Conservation (phyloP, 2,113 vertebrate genomes). For the Spheniscus mendiculus region DNA sequence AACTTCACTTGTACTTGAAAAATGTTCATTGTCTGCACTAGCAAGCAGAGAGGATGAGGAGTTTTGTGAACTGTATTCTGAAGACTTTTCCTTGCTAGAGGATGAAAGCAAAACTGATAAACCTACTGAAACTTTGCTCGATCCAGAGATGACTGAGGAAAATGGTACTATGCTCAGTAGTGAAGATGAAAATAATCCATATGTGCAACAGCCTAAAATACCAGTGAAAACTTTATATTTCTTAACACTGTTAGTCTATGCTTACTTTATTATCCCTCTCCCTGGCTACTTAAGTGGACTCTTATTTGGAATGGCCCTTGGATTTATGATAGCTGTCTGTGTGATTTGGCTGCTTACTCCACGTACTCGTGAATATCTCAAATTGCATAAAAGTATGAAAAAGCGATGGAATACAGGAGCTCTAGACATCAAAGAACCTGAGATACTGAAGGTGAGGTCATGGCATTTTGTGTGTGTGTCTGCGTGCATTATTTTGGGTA, state of each 20-base stretch:
- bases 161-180: constrained; percentile 72
- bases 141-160: constrained; percentile 60
- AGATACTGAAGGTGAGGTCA: constrained; percentile 87
- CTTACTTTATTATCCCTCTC: constrained; percentile 90
- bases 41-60: constrained; percentile 95
- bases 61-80: constrained; percentile 92
- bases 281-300: constrained; percentile 87
- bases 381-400: constrained; percentile 51
- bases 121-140: not conserved
- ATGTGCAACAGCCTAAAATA: constrained; percentile 70
- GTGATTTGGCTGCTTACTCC: constrained; percentile 90
- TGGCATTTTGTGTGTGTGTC: not conserved
- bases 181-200: constrained; percentile 76
- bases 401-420: constrained; percentile 75
- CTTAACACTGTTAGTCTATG: constrained; percentile 87
- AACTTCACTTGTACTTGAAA: constrained; percentile 86
- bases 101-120: constrained; percentile 80
- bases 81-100: constrained; percentile 89
- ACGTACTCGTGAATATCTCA: constrained; percentile 65
- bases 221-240: constrained; percentile 86
- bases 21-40: constrained; percentile 90
- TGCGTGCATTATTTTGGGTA: not conserved
- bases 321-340: constrained; percentile 90
- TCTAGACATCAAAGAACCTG: constrained; percentile 91
- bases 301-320: constrained; percentile 85